A percentile compares a stretch with the other conserved stretches of the same genome.
Conservation (phyloP, 2,888 invertebrate species). For the Erebia ligea region DNA sequence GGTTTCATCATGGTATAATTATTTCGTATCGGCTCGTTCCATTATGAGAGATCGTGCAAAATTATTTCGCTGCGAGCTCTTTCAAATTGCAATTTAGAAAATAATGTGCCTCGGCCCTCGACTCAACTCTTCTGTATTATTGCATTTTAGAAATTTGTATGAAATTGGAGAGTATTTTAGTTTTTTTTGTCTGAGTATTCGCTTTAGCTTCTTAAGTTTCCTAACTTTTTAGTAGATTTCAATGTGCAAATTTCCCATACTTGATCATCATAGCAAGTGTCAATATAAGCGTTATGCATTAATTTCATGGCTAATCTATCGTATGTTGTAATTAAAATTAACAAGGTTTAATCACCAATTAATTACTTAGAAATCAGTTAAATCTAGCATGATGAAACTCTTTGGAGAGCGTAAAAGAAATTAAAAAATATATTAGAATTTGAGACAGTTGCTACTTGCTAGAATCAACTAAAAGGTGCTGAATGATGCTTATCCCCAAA, state of each 20-base stretch:
- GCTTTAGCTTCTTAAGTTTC: too few relatives aligned
- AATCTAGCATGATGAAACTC: not conserved
- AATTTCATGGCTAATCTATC: not conserved
- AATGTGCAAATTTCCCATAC: not conserved
- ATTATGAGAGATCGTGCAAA: conserved; percentile 32
- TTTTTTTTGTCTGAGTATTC: too few relatives aligned
- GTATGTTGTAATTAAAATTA: not conserved
- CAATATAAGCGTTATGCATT: not conserved
- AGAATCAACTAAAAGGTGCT: too few relatives aligned
- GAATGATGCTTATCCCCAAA: too few relatives aligned
- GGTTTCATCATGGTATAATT: conserved; percentile 36
- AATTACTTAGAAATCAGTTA: not conserved
- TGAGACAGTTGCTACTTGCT: not conserved
- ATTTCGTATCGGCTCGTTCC: conserved; percentile 37
- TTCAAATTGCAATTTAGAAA: conserved; percentile 22
- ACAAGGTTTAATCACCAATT: not conserved
- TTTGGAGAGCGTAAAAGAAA: not conserved
- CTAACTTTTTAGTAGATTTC: too few relatives aligned
- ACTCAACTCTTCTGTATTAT: conserved; percentile 1
- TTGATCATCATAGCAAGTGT: not conserved
- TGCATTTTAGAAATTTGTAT: conserved; percentile 10
- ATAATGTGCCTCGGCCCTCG: conserved; percentile 7
- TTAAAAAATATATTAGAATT: not conserved
- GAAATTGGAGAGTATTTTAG: not conserved
- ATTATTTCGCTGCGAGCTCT: conserved; percentile 31